These are phyloP conservation scores for Azemiops feae DNA, from an alignment of 2,113 vertebrate species.

Conservation along the genomic window DNA sequence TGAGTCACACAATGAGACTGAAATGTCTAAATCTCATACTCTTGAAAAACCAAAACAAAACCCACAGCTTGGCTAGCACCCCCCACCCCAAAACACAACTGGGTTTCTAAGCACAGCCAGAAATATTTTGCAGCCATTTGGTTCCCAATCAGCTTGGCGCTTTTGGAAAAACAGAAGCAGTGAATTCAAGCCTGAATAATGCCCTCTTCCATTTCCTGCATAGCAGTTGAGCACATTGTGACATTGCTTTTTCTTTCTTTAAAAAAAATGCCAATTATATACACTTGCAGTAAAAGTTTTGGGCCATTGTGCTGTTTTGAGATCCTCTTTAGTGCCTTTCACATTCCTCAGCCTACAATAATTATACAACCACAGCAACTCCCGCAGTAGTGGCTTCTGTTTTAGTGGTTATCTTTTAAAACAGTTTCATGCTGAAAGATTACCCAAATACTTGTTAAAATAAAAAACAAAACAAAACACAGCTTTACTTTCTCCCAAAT, in stretches of 20 bases:
- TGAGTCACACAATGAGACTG: conserved; percentile 77
- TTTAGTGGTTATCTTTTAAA: conserved; percentile 73
- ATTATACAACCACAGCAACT: conserved; percentile 51
- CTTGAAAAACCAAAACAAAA: conserved; percentile 67
- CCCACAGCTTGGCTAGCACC: background rate
- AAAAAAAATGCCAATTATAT: conserved; percentile 76
- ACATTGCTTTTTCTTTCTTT: conserved; percentile 66
- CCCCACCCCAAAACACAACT: conserved; percentile 54
- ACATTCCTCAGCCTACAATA: conserved; percentile 54
- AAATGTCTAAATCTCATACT: conserved; percentile 82
- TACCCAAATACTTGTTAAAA: conserved; percentile 57
- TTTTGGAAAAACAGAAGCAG: conserved; percentile 76
- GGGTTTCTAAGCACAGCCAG: conserved; percentile 71
- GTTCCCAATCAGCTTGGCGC: conserved; percentile 66
- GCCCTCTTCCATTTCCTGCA: conserved; percentile 78
- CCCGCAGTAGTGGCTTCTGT: conserved; percentile 45
- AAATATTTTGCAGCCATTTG: conserved; percentile 69
- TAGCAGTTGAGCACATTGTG: conserved; percentile 75
- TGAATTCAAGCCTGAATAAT: conserved; percentile 75
- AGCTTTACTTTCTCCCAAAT: conserved; percentile 56
- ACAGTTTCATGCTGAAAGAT: conserved; percentile 61
- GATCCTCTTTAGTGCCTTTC: conserved; percentile 57
- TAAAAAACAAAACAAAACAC: conserved; percentile 43
- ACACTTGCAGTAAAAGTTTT: conserved; percentile 68
- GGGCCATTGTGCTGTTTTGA: conserved; percentile 71